Evolutionary conservation across 1,140 invertebrate genomes (phyloP), one percentile per base, ranked within the genome.

Genomic region (Agrypnia vestita): DNA sequence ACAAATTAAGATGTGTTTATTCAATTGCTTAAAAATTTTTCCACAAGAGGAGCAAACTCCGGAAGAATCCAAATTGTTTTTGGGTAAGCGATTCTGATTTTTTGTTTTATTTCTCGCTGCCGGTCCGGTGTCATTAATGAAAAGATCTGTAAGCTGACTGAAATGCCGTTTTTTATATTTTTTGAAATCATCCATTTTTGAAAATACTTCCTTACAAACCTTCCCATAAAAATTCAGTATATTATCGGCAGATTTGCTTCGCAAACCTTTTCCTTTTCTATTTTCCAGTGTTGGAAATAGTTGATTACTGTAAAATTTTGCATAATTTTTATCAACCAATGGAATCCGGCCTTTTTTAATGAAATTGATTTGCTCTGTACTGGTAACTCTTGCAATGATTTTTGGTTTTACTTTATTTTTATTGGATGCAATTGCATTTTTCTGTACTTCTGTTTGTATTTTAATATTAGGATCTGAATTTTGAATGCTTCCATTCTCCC

Each of bases 21-120:
- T 73, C 13, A 73, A 35, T 21, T 73, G 47, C 35, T 55, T 51
- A 13, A 55, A 73, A 12, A 73, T 9, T 35, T 73, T 73, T 53
- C 69, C 69, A 35, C 69, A 73, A 12, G 49, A 73, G n/a, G 69
- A 73, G 21, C 69, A 73, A n/a, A 73, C 21, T 53, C 69, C 69
- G 11, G 69, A 73, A 25, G 51, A 35, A 0, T 53, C 69, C 10
- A 35, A 64, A 64, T 64, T 64, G n/a, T 64, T 3, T 44, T 64
- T 6, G 35, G 25, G 25, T 6, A 35, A 35, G 25, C 25, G 25
- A 35, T 35, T 35, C 6, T 35, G 25, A 35, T 35, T 35, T 35
- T 61, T 61, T 61, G 3, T 19, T 61, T 61, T 19, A 15, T 17
- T 61, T 1, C 17, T 61, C 3, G 15, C 56, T 21, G 10, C 10